Base-by-base conservation (phyloP, 1,140 invertebrate genomes). In the Neuroterus valhalla region DNA sequence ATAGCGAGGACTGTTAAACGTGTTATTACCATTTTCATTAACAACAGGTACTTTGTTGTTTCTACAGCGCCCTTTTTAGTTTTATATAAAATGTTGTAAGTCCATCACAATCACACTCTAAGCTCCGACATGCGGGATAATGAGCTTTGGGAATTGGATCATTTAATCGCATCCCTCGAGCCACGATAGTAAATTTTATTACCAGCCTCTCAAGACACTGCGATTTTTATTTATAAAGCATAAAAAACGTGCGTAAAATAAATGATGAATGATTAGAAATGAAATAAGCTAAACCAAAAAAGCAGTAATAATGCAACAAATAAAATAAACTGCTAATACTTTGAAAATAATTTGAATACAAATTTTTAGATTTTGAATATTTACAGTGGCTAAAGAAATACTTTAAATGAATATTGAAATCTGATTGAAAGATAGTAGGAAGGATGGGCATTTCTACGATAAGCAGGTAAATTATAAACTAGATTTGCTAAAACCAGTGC, bases 31-130 rank as follows among this genome's bases (percentile, higher is more conserved):
- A 78, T 78, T 71, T 72, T 70, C 75, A 77, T 80, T 78, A 81
- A 43, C 78, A 70, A 68, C 76, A 83, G 77, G 80, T 79, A 75
- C 77, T 50, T 76, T 52, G 66, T 75, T 78, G 68, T 79, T 81
- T 81, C 50, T 78, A 83, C 68, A 75, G 77, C 75, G 73, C 77
- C 69, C 73, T 72, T 70, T 66, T 83, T 82, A 81, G 74, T 84
- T 81, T 80, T 73, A 82, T 81, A 84, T 78, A 78, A 85, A 80
- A 82, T 82, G 84, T 87, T 88, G 84, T 87, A 87, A 88, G 88
- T 88, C 87, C 88, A 89, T 86, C 80, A 88, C 86, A 88, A 89
- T 88, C 88, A 88, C 87, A 89, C 87, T 89, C 88, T 88, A 89
- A 89, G 86, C 87, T 76, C 81, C 80, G 78, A 46, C 88, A 88